Base-by-base conservation (phyloP, 2,797 vertebrate species). In the Taenioides sp. region DNA sequence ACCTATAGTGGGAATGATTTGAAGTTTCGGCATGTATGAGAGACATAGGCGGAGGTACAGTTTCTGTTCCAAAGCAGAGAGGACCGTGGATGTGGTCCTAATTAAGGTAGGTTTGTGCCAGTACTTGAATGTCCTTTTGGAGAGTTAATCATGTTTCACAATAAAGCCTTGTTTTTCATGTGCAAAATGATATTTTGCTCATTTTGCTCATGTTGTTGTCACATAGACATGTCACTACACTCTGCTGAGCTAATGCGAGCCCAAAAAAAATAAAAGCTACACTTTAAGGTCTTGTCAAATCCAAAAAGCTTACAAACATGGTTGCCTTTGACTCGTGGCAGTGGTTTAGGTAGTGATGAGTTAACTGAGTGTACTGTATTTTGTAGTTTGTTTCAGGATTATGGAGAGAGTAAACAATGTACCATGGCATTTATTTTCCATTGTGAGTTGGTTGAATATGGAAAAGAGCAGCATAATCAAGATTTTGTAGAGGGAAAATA, bases 21-120 rank as follows among this genome's bases (percentile, higher is more conserved):
- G 82, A 57, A 25, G 62, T 84, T 84, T 75, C 91, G 91, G 82
- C 81, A 98, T 98, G 97, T 98, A 97, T 11, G 97, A 98, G 49
- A 93, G 97, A 74, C 95, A 97, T 90, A 95, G 91, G 88, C 91
- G 96, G 82, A 94, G 95, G 72, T 98, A 98, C 84, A 97, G 96
- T 87, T 92, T 98, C 76, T 97, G 95, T 62, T 92, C 96, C 85
- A 96, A 93, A 79, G 95, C 93, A 72, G 94, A 96, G 88, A 94
- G 94, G 73, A 85, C 94, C 4, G 95, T 96, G 77, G 96, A 96
- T 67, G 96, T 97, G 84, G 95, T 98, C 64, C 81, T 98, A 71
- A 89, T 98, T 69, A 97, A 97, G 96, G 96, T 97, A 96, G 68
- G 93, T 3, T 34, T 47, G 69, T 61, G 23, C 14, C n/a, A 10